phyloP scores from a whole-genome alignment of 2,888 invertebrate species.

The Chrysolina haemoptera region DNA sequence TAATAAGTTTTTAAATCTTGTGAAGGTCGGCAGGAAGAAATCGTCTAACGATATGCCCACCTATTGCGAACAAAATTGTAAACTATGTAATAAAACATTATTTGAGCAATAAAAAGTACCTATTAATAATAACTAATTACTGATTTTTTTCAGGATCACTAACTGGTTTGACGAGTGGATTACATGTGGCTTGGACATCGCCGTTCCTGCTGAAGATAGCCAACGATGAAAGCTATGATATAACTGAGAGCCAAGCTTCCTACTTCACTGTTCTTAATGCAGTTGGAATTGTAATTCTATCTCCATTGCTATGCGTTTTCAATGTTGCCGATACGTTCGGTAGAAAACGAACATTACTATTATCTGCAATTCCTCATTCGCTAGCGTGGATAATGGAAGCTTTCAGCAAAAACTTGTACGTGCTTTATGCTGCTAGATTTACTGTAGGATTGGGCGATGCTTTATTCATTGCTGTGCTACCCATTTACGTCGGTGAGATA shows the following conservation, averaged over 20 bases:
- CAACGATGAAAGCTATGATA: conserved; percentile 55
- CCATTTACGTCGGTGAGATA: conserved; percentile 61
- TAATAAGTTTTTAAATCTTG: too few relatives aligned
- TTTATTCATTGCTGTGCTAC: conserved; percentile 54
- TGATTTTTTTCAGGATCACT: not conserved
- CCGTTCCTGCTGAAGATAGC: conserved; percentile 62
- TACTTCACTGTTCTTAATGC: conserved; percentile 62
- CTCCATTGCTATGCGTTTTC: conserved; percentile 55
- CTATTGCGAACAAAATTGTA: too few relatives aligned
- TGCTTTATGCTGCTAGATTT: conserved; percentile 61
- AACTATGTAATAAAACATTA: too few relatives aligned
- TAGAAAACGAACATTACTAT: conserved; percentile 57
- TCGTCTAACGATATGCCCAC: too few relatives aligned
- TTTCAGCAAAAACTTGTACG: conserved; percentile 53
- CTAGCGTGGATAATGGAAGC: conserved; percentile 55
- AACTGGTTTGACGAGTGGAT: not conserved
- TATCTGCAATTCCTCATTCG: conserved; percentile 57
- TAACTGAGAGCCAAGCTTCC: conserved; percentile 62
- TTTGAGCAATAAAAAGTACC: not conserved
- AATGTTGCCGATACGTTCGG: conserved; percentile 55
- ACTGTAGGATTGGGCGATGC: conserved; percentile 58
- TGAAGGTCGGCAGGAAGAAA: too few relatives aligned
- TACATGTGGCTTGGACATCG: conserved; percentile 59
- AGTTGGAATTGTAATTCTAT: conserved; percentile 53
- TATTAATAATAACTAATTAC: not conserved